Conservation (phyloP, 1,140 invertebrate genomes). For the Callitettix versicolor region DNA sequence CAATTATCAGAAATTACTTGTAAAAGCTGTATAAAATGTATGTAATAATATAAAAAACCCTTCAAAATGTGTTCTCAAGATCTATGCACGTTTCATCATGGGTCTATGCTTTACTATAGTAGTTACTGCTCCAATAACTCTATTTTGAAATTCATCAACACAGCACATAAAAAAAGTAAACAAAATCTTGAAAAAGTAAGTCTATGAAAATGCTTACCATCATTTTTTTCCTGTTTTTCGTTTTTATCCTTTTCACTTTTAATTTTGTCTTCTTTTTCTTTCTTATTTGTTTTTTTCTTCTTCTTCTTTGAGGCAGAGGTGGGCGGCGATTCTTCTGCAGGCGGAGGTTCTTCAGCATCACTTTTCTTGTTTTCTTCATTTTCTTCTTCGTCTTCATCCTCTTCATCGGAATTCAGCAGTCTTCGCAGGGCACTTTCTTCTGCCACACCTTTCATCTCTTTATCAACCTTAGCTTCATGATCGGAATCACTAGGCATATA, state of each 20-base stretch:
- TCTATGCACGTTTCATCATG: too few relatives aligned
- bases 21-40: too few relatives aligned
- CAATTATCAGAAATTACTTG: too few relatives aligned
- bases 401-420: constrained; percentile 80
- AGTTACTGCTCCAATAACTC: too few relatives aligned
- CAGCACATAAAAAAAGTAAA: too few relatives aligned
- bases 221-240: constrained; percentile 7
- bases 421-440: constrained; percentile 80
- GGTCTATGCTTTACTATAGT: too few relatives aligned
- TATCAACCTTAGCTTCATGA: constrained; percentile 58
- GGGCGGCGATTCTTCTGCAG: constrained; percentile 35
- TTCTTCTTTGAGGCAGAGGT: constrained; percentile 39
- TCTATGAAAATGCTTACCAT: constrained; percentile 8
- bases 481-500: constrained; percentile 52
- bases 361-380: constrained; percentile 60
- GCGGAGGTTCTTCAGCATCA: constrained; percentile 22
- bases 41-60: too few relatives aligned
- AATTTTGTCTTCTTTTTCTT: constrained; percentile 46
- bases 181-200: too few relatives aligned
- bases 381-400: constrained; percentile 76
- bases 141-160: too few relatives aligned
- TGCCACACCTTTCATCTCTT: constrained; percentile 51
- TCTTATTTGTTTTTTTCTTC: constrained; percentile 38
- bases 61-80: too few relatives aligned
- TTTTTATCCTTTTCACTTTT: constrained; percentile 42